Conservation (phyloP, 35 echinoderm and acorn worm species). For the Apostichopus parvimensis region DNA sequence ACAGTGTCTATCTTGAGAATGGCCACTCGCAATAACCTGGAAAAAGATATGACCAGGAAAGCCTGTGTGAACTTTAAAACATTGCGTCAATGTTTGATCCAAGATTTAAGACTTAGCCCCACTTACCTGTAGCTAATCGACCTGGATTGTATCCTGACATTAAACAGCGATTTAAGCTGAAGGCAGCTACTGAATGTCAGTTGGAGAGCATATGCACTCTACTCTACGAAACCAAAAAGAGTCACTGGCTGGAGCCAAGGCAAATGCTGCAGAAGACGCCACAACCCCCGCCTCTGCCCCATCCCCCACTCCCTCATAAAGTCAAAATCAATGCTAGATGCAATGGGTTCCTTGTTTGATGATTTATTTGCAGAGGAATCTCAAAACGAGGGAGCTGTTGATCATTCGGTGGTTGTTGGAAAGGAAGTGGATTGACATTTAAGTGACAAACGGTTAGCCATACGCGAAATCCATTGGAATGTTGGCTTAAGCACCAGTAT, state of each 20-base stretch:
- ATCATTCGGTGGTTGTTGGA: conserved; percentile 36
- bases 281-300: neutral
- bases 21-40: conserved; percentile 20
- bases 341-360: neutral
- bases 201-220: neutral
- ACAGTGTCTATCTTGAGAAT: neutral
- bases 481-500: conserved; percentile 37
- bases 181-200: neutral
- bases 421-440: conserved; percentile 20
- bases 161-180: neutral
- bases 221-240: neutral
- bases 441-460: conserved; percentile 15
- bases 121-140: neutral
- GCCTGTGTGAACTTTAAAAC: conserved; percentile 14
- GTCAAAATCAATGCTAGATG: neutral
- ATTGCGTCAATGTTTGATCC: neutral
- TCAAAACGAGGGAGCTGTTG: neutral
- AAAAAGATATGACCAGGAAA: conserved; percentile 31
- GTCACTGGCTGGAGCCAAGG: neutral
- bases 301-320: neutral
- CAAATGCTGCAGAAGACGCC: neutral
- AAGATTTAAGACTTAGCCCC: conserved; percentile 28
- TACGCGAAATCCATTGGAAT: conserved; percentile 37
- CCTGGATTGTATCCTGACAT: neutral
- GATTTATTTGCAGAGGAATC: neutral